Percentiles rank a stretch among this genome's conserved stretches.
phyloP scores from a whole-genome alignment of 2,888 invertebrate species.

The Lathronympha strigana region DNA sequence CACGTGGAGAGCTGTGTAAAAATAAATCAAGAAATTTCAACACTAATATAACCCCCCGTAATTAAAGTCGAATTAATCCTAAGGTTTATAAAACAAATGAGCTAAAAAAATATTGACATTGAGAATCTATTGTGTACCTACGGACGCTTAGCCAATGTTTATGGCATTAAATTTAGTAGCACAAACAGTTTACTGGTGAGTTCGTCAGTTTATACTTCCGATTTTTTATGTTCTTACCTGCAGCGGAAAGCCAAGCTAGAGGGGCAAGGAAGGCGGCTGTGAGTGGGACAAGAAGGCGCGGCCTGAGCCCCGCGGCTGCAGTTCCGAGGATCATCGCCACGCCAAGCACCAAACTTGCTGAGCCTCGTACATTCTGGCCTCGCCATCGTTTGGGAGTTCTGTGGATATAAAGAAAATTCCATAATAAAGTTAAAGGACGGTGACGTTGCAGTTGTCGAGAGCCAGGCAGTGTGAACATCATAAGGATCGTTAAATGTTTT shows the following conservation, averaged over 20 bases:
- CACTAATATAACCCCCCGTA: neutral
- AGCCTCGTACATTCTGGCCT: slow-evolving; percentile 69
- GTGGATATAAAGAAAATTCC: slow-evolving; percentile 4
- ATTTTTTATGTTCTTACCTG: slow-evolving; percentile 41
- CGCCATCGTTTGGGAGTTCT: slow-evolving; percentile 65
- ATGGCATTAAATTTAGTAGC: no score
- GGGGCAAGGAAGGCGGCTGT: slow-evolving; percentile 67
- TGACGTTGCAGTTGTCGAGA: no score
- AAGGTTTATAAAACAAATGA: neutral
- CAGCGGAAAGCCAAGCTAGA: slow-evolving; percentile 73
- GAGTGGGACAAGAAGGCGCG: slow-evolving; percentile 60
- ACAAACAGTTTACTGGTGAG: no score
- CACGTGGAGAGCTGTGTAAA: slow-evolving; percentile 60
- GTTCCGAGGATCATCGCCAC: slow-evolving; percentile 67
- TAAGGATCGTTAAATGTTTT: no score
- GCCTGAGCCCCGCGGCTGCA: slow-evolving; percentile 63
- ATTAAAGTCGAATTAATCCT: no score
- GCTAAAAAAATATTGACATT: no score
- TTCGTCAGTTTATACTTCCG: no score
- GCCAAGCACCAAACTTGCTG: slow-evolving; percentile 62
- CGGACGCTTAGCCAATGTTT: no score
- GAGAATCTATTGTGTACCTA: no score
- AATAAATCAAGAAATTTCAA: neutral
- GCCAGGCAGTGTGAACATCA: no score
- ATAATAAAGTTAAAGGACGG: neutral